Conservation (phyloP, 2,888 invertebrate species). For the Phytoseiulus persimilis region DNA sequence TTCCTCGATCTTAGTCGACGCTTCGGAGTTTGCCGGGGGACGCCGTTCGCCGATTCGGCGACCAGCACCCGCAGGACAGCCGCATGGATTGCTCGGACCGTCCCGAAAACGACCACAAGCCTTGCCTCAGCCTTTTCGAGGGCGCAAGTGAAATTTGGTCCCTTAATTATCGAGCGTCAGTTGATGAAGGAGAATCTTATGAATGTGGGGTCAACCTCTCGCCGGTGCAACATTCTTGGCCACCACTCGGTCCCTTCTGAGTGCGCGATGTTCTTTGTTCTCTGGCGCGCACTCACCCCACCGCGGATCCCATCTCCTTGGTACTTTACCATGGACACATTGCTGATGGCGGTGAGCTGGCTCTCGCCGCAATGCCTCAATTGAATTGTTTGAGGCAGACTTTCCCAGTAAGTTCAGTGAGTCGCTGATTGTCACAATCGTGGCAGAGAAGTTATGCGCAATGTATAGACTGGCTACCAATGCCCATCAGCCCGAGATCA, state of each 20-base stretch:
- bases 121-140: neutral
- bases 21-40: neutral
- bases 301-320: too few relatives aligned
- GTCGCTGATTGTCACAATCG: too few relatives aligned
- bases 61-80: neutral
- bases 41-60: neutral
- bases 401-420: too few relatives aligned
- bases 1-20: too few relatives aligned
- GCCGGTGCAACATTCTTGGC: neutral
- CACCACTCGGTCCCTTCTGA: neutral
- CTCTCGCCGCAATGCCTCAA: too few relatives aligned
- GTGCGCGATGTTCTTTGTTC: neutral
- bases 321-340: too few relatives aligned
- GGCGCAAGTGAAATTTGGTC: neutral
- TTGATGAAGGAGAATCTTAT: neutral
- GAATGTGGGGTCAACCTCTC: neutral
- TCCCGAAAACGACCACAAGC: neutral
- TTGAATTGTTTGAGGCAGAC: too few relatives aligned
- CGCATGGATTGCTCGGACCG: neutral
- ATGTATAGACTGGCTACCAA: too few relatives aligned
- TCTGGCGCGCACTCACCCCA: neutral
- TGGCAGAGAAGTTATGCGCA: too few relatives aligned
- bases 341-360: too few relatives aligned
- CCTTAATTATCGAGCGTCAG: neutral
- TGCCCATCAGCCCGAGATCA: too few relatives aligned